phyloP scores from a whole-genome alignment of 2,888 invertebrate species.

The Gandaritis pyraliata region DNA sequence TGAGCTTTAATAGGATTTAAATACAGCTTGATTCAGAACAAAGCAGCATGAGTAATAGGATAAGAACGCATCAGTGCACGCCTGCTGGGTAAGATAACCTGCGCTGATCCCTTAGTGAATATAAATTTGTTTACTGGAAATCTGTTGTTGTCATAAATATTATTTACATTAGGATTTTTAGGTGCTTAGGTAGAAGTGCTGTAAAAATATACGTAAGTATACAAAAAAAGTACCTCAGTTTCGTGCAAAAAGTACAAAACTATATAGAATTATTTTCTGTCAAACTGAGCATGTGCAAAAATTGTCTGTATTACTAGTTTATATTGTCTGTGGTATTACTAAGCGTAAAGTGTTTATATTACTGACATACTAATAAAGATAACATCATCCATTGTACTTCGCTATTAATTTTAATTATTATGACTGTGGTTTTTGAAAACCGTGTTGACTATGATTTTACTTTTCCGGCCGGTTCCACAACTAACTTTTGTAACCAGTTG shows the following conservation, averaged over 20 bases:
- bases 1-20: conserved; percentile 22
- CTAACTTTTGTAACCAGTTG: too few species aligned
- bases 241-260: too few species aligned
- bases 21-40: conserved; percentile 29
- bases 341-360: too few species aligned
- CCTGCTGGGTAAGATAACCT: conserved; percentile 30
- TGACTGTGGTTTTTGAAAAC: neutral
- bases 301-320: too few species aligned
- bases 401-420: conserved; percentile 1
- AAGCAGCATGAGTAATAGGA: conserved; percentile 29
- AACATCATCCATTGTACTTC: neutral
- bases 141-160: neutral
- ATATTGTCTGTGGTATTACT: too few species aligned
- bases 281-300: too few species aligned
- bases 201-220: too few species aligned
- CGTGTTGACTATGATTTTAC: too few species aligned
- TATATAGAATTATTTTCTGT: too few species aligned
- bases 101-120: conserved; percentile 13
- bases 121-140: conserved; percentile 7
- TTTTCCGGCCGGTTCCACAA: too few species aligned
- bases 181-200: neutral
- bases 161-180: neutral
- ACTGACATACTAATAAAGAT: too few species aligned
- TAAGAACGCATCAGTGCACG: conserved; percentile 30
- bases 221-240: too few species aligned